Evolutionary conservation across 2,888 invertebrate genomes (phyloP).

Genomic region (Apamea sordens): DNA sequence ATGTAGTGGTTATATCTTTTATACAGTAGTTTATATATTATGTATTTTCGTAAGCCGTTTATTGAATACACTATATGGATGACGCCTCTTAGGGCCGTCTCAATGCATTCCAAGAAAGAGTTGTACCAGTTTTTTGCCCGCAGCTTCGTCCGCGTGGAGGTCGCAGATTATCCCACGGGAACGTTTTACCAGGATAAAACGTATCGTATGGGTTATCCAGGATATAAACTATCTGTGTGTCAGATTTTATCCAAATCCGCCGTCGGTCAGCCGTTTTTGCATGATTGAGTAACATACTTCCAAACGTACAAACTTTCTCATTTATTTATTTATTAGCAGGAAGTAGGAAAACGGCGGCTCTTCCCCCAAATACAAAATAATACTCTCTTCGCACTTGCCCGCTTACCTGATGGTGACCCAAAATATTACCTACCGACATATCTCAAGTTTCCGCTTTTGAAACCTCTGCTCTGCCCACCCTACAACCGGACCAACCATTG

Average conservation of each 20-base stretch:
- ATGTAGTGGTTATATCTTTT: not conserved
- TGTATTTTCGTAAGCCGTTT: not conserved
- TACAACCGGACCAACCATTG: slow-evolving; percentile 2
- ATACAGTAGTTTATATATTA: not conserved
- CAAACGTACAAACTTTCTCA: too few relatives aligned
- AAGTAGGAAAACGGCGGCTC: not conserved
- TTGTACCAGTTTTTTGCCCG: not conserved
- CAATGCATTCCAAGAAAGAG: not conserved
- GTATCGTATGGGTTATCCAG: too few relatives aligned
- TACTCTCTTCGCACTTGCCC: not conserved
- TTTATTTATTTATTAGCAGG: too few relatives aligned
- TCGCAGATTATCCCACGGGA: too few relatives aligned
- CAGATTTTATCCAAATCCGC: too few relatives aligned
- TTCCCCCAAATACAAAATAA: not conserved
- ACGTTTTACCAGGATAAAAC: too few relatives aligned
- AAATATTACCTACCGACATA: not conserved
- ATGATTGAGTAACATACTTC: too few relatives aligned
- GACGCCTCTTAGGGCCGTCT: not conserved
- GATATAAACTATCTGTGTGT: too few relatives aligned
- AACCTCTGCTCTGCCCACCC: not conserved
- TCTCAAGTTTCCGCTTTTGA: not conserved
- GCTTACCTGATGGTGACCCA: not conserved
- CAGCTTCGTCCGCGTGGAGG: too few relatives aligned
- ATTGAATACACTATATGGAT: not conserved
- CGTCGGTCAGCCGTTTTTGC: too few relatives aligned